phyloP scores from a whole-genome alignment of 2,797 vertebrate species.

The Esox masquinongy region DNA sequence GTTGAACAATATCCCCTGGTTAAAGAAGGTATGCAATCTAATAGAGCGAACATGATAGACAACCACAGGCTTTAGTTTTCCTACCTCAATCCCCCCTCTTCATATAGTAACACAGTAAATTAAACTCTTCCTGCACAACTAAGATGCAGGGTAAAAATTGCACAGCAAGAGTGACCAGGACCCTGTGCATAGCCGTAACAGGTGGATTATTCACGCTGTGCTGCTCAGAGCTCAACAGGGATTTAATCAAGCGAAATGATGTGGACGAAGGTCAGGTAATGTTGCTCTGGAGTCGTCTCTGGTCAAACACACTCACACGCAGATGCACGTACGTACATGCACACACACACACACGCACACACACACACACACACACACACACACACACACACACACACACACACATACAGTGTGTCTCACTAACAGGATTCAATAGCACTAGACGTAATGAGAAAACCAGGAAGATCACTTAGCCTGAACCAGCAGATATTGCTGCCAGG shows the following conservation, averaged over 20 bases:
- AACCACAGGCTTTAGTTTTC: neutral
- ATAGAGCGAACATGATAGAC: too few relatives aligned
- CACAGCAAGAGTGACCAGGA: neutral
- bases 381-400: neutral
- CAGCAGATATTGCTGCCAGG: conserved; percentile 33
- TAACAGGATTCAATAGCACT: conserved; percentile 52
- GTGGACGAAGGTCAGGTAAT: conserved; percentile 48
- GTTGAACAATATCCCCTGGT: neutral
- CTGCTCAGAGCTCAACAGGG: conserved; percentile 38
- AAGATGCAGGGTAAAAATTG: conserved; percentile 3
- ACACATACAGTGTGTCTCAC: conserved; percentile 7
- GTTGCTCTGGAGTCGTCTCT: conserved; percentile 27
- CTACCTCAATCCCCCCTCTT: neutral
- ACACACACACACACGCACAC: conserved; percentile 7
- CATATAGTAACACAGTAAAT: neutral
- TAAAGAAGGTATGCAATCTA: neutral
- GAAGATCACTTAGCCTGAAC: conserved; percentile 45
- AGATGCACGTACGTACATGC: conserved; percentile 12
- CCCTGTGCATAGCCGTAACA: conserved; percentile 17
- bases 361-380: conserved; percentile 6
- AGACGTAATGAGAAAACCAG: conserved; percentile 49
- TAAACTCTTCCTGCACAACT: neutral
- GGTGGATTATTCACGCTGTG: neutral
- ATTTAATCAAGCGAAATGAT: conserved; percentile 31
- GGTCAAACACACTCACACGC: neutral